These are phyloP conservation scores for Trachelus iudaicus DNA, from an alignment of 2,888 invertebrate species.

Conservation along the genomic window DNA sequence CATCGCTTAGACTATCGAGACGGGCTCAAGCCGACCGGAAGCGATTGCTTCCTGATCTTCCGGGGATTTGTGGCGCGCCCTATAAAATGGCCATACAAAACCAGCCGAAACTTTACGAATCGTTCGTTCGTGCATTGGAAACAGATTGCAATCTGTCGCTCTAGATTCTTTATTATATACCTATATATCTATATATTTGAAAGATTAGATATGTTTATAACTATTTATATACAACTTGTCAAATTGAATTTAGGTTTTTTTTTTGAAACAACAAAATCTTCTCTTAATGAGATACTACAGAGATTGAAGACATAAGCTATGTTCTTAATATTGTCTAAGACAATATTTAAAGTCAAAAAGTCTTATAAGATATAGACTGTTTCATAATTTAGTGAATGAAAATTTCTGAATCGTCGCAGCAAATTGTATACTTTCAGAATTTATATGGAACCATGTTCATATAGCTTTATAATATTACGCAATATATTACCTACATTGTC, in stretches of 20 bases:
- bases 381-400: neutral
- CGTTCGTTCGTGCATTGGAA: neutral
- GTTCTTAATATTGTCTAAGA: too few species aligned
- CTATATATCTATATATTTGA: neutral
- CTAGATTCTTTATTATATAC: neutral
- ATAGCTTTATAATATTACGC: neutral
- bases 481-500: neutral
- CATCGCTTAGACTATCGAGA: neutral
- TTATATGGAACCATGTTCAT: neutral
- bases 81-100: neutral
- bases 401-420: neutral
- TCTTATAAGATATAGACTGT: neutral
- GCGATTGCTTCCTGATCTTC: conserved; percentile 16
- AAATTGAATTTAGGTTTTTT: neutral
- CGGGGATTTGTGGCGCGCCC: neutral
- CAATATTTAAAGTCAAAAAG: neutral
- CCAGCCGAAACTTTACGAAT: neutral
- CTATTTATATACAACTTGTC: neutral
- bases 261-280: neutral
- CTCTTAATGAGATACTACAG: too few species aligned
- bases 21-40: conserved; percentile 2
- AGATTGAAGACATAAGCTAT: too few species aligned
- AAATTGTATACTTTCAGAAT: neutral
- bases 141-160: neutral
- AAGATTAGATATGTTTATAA: neutral